A percentile compares a stretch with the other conserved stretches of the same genome.
Conservation (phyloP, 2,113 vertebrate species). For the Dolichallabes microphthalmus region DNA sequence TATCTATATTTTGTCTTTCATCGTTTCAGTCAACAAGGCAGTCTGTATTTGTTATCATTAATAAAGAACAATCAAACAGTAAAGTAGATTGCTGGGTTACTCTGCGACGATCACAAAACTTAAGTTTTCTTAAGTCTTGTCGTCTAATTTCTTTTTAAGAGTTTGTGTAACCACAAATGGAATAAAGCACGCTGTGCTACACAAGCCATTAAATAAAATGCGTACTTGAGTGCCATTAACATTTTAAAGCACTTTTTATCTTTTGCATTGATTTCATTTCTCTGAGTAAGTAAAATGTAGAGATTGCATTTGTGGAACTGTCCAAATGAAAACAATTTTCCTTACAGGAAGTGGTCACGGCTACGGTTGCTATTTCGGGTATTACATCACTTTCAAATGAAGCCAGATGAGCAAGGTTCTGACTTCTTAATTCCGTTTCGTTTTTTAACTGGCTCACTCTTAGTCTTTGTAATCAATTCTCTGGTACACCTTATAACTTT, state of each 20-base stretch:
- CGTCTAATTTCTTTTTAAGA: neutral
- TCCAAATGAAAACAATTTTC: slow-evolving; percentile 66
- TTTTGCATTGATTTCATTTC: slow-evolving; percentile 59
- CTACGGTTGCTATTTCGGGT: slow-evolving; percentile 64
- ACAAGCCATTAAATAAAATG: slow-evolving; percentile 7
- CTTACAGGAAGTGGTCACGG: slow-evolving; percentile 65
- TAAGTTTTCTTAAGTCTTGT: neutral
- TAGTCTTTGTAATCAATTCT: slow-evolving; percentile 67
- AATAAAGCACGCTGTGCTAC: slow-evolving; percentile 27
- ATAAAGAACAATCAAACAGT: neutral
- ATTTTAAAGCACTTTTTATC: slow-evolving; percentile 56
- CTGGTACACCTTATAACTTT: slow-evolving; percentile 57
- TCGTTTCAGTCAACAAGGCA: slow-evolving; percentile 16
- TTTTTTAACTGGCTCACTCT: slow-evolving; percentile 62
- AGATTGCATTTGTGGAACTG: slow-evolving; percentile 61
- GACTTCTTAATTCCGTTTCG: slow-evolving; percentile 53
- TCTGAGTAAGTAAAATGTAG: slow-evolving; percentile 62
- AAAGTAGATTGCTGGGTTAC: neutral
- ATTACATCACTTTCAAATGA: slow-evolving; percentile 70
- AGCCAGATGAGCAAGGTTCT: slow-evolving; percentile 52
- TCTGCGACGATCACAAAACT: neutral
- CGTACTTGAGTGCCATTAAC: slow-evolving; percentile 20
- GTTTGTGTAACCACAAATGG: neutral
- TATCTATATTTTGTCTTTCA: slow-evolving; percentile 4
- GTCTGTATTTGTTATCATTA: slow-evolving; percentile 18